Percentiles rank a stretch among this genome's conserved stretches.
phyloP scores from a whole-genome alignment of 2,113 vertebrate species.

The Furnarius figulus region DNA sequence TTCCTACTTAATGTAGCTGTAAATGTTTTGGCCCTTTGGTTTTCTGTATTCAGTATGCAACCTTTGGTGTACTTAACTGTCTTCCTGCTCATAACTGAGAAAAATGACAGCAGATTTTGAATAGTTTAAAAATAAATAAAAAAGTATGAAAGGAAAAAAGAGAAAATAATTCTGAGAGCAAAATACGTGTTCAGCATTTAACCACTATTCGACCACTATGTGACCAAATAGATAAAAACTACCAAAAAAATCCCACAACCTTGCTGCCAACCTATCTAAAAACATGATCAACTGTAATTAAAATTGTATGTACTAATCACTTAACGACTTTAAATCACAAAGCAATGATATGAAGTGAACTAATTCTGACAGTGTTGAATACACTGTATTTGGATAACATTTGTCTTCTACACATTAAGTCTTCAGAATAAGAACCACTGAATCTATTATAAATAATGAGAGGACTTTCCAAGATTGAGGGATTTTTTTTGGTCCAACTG shows the following conservation, averaged over 20 bases:
- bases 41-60: constrained; percentile 24
- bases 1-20: constrained; percentile 71
- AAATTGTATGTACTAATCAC: neutral
- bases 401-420: neutral
- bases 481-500: neutral
- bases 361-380: neutral
- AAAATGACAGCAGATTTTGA: constrained; percentile 11
- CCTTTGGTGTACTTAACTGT: constrained; percentile 49
- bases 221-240: constrained; percentile 7
- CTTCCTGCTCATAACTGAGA: constrained; percentile 17
- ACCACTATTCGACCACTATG: neutral
- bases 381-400: neutral
- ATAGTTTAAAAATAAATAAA: neutral
- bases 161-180: neutral
- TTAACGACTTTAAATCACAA: neutral
- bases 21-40: constrained; percentile 59
- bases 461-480: neutral
- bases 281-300: neutral
- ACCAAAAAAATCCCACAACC: neutral
- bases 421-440: neutral
- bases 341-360: neutral
- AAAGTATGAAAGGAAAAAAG: neutral
- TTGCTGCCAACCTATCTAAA: neutral
- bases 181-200: neutral
- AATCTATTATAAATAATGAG: neutral